Evolutionary conservation across 2,888 invertebrate species (phyloP).

Genomic region (Folsomia candida): DNA sequence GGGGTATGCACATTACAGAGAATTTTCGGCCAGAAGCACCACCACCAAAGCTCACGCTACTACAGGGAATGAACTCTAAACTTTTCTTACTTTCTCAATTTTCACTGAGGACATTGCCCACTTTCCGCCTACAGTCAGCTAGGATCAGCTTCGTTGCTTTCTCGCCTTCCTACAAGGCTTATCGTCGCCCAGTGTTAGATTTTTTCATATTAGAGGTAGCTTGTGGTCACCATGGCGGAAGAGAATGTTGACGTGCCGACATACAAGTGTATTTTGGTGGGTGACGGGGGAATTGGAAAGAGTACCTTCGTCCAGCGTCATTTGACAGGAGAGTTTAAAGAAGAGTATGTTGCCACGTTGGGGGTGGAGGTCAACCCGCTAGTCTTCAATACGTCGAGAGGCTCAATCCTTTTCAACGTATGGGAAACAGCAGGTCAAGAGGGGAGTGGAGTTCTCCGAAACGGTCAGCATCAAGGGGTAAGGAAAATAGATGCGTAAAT

Average conservation of each 20-base stretch:
- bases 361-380: conserved; percentile 99
- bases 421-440: conserved; percentile 97
- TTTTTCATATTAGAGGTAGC: too few relatives aligned
- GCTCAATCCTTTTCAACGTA: conserved; percentile 95
- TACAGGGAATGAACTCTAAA: too few relatives aligned
- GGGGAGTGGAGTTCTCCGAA: conserved; percentile 97
- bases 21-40: too few relatives aligned
- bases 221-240: too few relatives aligned
- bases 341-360: conserved; percentile 97
- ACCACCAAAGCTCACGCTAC: too few relatives aligned
- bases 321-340: conserved; percentile 99
- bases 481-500: background rate
- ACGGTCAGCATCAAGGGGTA: conserved; percentile 62
- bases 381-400: conserved; percentile 96
- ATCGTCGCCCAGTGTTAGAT: conserved; percentile 5
- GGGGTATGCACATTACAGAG: too few relatives aligned
- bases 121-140: too few relatives aligned
- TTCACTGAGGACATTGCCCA: too few relatives aligned
- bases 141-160: too few relatives aligned
- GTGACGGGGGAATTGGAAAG: conserved; percentile 99
- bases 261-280: conserved; percentile 95
- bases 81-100: too few relatives aligned
- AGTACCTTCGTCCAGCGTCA: conserved; percentile 99
- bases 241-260: conserved; percentile 75
- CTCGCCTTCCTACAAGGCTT: too few relatives aligned